A percentile compares a stretch with the other conserved stretches of the same genome.
phyloP scores from a whole-genome alignment of 1,140 invertebrate species.

The Ips typographus region DNA sequence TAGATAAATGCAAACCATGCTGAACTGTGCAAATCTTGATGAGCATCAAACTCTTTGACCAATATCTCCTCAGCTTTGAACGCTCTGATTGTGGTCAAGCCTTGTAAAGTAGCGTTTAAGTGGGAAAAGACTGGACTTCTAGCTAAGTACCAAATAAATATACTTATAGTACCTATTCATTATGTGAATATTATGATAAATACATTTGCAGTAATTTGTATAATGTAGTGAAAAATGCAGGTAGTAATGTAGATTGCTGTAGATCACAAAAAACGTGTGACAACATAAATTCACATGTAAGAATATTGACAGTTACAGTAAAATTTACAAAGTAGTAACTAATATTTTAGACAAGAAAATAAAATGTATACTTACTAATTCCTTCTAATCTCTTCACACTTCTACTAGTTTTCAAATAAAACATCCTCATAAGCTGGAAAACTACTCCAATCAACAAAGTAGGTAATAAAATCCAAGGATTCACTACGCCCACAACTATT shows the following conservation, averaged over 20 bases:
- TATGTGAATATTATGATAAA: not conserved
- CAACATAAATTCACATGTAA: not conserved
- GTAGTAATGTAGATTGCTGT: no score
- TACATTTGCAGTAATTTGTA: no score
- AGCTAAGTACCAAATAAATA: slow-evolving; percentile 54
- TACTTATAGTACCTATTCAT: not conserved
- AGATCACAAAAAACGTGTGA: no score
- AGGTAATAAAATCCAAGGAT: slow-evolving; percentile 73
- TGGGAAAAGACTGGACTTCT: slow-evolving; percentile 85
- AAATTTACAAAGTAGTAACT: not conserved
- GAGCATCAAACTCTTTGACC: slow-evolving; percentile 59
- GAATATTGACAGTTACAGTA: not conserved
- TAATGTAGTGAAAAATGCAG: no score
- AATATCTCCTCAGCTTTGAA: slow-evolving; percentile 73
- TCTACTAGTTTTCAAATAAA: slow-evolving; percentile 65
- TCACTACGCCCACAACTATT: slow-evolving; percentile 71
- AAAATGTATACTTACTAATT: slow-evolving; percentile 45
- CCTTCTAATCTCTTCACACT: slow-evolving; percentile 69
- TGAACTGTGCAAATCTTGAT: slow-evolving; percentile 72
- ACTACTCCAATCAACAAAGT: slow-evolving; percentile 67
- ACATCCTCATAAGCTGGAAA: slow-evolving; percentile 61
- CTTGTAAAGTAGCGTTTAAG: slow-evolving; percentile 84
- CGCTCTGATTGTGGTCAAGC: slow-evolving; percentile 86
- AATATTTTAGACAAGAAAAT: not conserved
- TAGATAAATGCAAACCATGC: slow-evolving; percentile 67